Evolutionary conservation across 2,888 invertebrate species (phyloP), one percentile per base, ranked within the genome.

Genomic region (Drosophila tanythrix): DNA sequence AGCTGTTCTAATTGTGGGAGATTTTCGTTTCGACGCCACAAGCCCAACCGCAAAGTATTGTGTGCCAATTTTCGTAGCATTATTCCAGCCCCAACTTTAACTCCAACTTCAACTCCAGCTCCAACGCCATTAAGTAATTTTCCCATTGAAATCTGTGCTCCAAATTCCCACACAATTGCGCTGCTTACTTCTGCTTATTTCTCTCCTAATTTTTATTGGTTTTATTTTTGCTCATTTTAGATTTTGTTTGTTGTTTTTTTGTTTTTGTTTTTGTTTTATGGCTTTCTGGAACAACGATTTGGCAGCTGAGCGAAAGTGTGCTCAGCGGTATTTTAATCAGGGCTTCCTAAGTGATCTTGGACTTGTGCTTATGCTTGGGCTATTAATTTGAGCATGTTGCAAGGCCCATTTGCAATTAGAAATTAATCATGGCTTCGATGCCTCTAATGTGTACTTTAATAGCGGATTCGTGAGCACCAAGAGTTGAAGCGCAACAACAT

Each of bases 151-250:
- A 59, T 72, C 67, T 70, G 80, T 56, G 56, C 80, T 79, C 82
- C 63, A 76, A 81, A 87, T 90, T 88, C 88, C 69, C 81, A 77
- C 71, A 83, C 86, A 88, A 89, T 82, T 85, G 83, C 81, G 60
- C 62, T 65, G 77, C 77, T 75, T 79, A 70, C 52, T 70, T 66
- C 55, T 61, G 76, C 53, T 72, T 77, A 81, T 67, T 81, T 78
- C 57, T 68, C 62, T 70, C 31, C 38, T 63, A 65, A 77, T 76
- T 69, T 67, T 76, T 56, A 67, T 67, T 72, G 38, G 58, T 53
- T 76, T 66, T 59, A 38, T 35, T 48, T 48, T 21, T 53, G 56
- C 15, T 29, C 29, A 56, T 35, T 38, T 62, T 11, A 11, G 27
- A 35, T 18, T 48, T 56, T 25, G 25, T 46, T 46, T 25, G 2